phyloP scores from a whole-genome alignment of 92 coral and sea anemone genomes.

The Porites cylindrica region DNA sequence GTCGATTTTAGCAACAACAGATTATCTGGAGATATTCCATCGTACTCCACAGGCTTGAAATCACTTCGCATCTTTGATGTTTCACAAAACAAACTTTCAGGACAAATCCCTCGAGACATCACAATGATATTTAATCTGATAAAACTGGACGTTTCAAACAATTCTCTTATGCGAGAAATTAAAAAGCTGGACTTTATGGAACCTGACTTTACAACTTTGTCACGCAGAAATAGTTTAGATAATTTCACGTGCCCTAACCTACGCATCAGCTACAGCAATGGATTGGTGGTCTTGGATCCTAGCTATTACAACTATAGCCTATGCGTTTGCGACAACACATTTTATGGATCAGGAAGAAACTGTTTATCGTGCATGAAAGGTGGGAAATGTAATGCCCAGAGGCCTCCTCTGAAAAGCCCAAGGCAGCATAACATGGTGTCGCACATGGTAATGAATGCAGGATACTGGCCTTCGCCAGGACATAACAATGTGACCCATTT shows the following conservation, averaged over 20 bases:
- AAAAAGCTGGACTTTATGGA: slow-evolving; percentile 1
- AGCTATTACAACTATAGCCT: slow-evolving; percentile 61
- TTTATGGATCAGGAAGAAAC: slow-evolving; percentile 59
- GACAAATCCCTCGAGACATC: slow-evolving; percentile 58
- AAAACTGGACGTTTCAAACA: slow-evolving; percentile 62
- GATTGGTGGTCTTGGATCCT: slow-evolving; percentile 72
- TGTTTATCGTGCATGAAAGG: slow-evolving; percentile 74
- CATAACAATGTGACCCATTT: slow-evolving; percentile 66
- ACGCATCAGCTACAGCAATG: slow-evolving; percentile 56
- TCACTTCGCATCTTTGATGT: slow-evolving; percentile 63
- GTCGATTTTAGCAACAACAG: slow-evolving; percentile 55
- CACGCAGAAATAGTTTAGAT: slow-evolving; percentile 30
- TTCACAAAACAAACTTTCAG: slow-evolving; percentile 61
- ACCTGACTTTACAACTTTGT: slow-evolving; percentile 51
- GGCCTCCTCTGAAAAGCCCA: slow-evolving; percentile 11
- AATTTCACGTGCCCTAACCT: slow-evolving; percentile 72
- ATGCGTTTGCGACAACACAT: slow-evolving; percentile 73
- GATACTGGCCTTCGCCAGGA: slow-evolving; percentile 79
- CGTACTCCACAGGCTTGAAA: slow-evolving; percentile 27
- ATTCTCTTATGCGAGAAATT: slow-evolving; percentile 38
- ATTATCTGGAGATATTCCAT: slow-evolving; percentile 60
- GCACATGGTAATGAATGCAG: slow-evolving; percentile 67
- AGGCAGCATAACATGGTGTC: too few relatives aligned
- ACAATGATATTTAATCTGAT: slow-evolving; percentile 62
- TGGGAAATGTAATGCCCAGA: slow-evolving; percentile 51